Evolutionary conservation across 2,797 vertebrate species (phyloP), one percentile per base, ranked within the genome.

Genomic region (Danio choprae): DNA sequence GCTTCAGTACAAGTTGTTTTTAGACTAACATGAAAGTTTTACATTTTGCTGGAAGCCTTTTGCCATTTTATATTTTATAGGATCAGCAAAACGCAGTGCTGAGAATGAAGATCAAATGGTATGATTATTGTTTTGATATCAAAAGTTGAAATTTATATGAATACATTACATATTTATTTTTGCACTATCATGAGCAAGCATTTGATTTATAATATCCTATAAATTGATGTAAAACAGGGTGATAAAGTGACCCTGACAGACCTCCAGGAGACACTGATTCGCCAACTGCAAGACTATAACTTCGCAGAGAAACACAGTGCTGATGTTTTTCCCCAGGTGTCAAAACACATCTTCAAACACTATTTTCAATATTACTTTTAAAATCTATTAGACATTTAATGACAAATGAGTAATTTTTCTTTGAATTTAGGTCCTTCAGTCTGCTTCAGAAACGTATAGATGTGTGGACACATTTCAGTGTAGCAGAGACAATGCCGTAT

Each of bases 281-380:
- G 94, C 86, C 94, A 88, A 71, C 90, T 98, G 63, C 92, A 79
- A 77, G 92, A 97, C 83, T 96, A 96, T 96, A 91, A 82, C 87
- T 96, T 94, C 7, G 72, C 91, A 4, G 98, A 99, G 83, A 93
- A 94, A 86, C 96, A 96, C 87, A 87, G 86, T 7, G 88, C 94
- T 0, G 64, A 87, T 10, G 67, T 96, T 41, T 93, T 99, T 81
- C 90, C 87, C 67, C 97, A 99, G 96, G 98, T 99, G 90, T 65
- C 44, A 18, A n/a, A n/a, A n/a, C n/a, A n/a, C n/a, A 51, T 8
- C 36, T 41, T 59, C 10, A 13, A 22, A 13, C 18, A 2, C 11
- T 18, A 40, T 65, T 69, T 53, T 18, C 11, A 11, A 58, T 29
- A 29, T 59, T 11, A 46, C 43, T 43, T 12, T 0, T 8, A 18